Conservation (phyloP, 2,797 vertebrate species). For the Trachurus trachurus region DNA sequence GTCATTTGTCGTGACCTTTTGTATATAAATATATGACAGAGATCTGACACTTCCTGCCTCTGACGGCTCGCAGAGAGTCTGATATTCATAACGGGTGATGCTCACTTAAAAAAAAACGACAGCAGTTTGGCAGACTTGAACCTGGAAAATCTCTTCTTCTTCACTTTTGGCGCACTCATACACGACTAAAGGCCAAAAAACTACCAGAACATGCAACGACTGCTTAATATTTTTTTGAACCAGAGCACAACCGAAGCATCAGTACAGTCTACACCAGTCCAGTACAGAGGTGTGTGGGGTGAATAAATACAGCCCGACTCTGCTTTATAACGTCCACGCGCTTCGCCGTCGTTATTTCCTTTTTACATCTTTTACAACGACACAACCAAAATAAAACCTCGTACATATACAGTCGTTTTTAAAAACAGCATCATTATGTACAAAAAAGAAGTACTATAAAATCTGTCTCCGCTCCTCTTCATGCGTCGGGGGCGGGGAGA, state of each 20-base stretch:
- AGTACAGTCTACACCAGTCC: slow-evolving; percentile 44
- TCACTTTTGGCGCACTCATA: slow-evolving; percentile 5
- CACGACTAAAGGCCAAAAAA: slow-evolving; percentile 25
- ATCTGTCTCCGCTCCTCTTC: slow-evolving; percentile 89
- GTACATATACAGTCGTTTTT: slow-evolving; percentile 82
- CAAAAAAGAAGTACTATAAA: slow-evolving; percentile 89
- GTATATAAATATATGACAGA: slow-evolving; percentile 51
- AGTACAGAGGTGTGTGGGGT: slow-evolving; percentile 39
- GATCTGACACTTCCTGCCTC: slow-evolving; percentile 39
- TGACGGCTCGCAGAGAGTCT: slow-evolving; percentile 36
- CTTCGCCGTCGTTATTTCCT: slow-evolving; percentile 20
- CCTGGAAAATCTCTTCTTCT: slow-evolving; percentile 19
- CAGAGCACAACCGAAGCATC: slow-evolving; percentile 24
- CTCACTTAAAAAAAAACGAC: slow-evolving; percentile 39
- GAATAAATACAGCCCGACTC: slow-evolving; percentile 48
- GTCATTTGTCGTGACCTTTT: slow-evolving; percentile 17
- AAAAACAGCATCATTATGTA: slow-evolving; percentile 85
- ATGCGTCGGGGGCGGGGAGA: slow-evolving; percentile 81
- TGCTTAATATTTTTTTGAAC: slow-evolving; percentile 28
- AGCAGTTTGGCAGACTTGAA: slow-evolving; percentile 51
- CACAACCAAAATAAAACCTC: slow-evolving; percentile 71
- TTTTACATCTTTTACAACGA: slow-evolving; percentile 72
- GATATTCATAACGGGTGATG: slow-evolving; percentile 20
- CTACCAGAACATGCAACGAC: slow-evolving; percentile 27
- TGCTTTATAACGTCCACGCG: slow-evolving; percentile 40